Evolutionary conservation across 1,140 invertebrate genomes (phyloP), one percentile per base, ranked within the genome.

Genomic region (Lordiphosa clarofinis): DNA sequence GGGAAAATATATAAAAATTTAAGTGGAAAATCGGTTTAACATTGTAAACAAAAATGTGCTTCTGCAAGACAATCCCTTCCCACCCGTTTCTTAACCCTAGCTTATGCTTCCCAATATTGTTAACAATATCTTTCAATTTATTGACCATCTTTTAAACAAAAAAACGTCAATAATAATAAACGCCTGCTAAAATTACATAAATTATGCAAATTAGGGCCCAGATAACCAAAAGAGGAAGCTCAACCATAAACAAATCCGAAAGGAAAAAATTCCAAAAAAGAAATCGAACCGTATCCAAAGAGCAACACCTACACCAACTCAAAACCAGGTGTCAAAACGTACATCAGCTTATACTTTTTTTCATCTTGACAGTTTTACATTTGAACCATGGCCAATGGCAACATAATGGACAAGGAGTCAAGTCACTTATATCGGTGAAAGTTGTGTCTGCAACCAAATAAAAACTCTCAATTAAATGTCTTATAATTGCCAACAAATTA

Each of bases 131-230:
- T 31, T 11, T 11, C 42, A 44, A 12, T 33, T n/a, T 12, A 46
- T 46, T 46, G 43, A 46, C 43, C 12, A 46, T 46, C 24, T 44
- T 31, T 31, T 13, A 24, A 28, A 24, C 8, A 21, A 44, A 13
- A 28, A 44, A 44, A 6, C 15, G 11, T 46, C 43, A 33, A 46
- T 33, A 46, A 46, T 31, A 46, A 13, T 10, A 46, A 46, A 46
- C 43, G 7, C 1, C 9, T 13, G 24, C 31, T 56, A 49, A 67
- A 71, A 67, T 71, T 71, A 67, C 67, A 71, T 71, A 68, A 68
- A 72, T 72, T 72, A 72, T 72, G 68, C 64, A 72, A 68, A 72
- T 72, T 68, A 62, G 55, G 68, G 59, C 68, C 58, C 63, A 68
- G 57, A 53, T 60, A 71, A 46, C 67, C 57, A 50, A 71, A 67